Evolutionary conservation across 2,888 invertebrate species (phyloP).

Genomic region (Endomychus coccineus): DNA sequence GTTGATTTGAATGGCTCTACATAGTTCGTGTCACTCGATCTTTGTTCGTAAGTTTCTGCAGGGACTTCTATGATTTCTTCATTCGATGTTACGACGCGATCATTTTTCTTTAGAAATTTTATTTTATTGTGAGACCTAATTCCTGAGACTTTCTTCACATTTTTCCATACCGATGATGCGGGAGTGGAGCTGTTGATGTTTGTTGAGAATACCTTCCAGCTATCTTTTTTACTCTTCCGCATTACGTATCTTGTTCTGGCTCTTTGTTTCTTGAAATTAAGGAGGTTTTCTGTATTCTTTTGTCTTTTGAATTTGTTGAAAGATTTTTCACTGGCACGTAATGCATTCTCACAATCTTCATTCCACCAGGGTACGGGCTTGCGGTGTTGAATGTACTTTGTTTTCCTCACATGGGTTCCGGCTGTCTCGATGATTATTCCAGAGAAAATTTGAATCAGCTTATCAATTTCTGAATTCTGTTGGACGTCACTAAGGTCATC

Average conservation of each 20-base stretch:
- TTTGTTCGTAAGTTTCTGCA: too few relatives aligned
- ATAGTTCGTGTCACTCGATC: too few relatives aligned
- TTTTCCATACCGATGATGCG: constrained; percentile 9
- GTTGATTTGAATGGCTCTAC: too few relatives aligned
- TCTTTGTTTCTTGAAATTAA: constrained; percentile 15
- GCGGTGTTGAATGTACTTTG: background rate
- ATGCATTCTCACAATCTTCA: constrained; percentile 15
- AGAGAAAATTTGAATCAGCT: too few relatives aligned
- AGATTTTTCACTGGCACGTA: constrained; percentile 15
- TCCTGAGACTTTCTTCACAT: too few relatives aligned
- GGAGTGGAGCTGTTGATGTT: constrained; percentile 11
- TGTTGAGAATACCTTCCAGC: constrained; percentile 14
- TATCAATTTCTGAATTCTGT: too few relatives aligned
- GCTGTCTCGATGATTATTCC: too few relatives aligned
- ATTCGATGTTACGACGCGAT: too few relatives aligned
- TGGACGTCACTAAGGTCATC: background rate
- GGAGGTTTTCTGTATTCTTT: constrained; percentile 14
- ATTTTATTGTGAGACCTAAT: too few relatives aligned
- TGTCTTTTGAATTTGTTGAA: constrained; percentile 14
- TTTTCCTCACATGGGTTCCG: too few relatives aligned
- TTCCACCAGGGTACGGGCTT: constrained; percentile 19
- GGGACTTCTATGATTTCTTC: too few relatives aligned
- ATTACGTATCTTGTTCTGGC: constrained; percentile 14
- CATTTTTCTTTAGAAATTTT: too few relatives aligned
- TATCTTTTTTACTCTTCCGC: constrained; percentile 13